phyloP scores from a whole-genome alignment of 2,888 invertebrate genomes.

The Epinotia nisella region DNA sequence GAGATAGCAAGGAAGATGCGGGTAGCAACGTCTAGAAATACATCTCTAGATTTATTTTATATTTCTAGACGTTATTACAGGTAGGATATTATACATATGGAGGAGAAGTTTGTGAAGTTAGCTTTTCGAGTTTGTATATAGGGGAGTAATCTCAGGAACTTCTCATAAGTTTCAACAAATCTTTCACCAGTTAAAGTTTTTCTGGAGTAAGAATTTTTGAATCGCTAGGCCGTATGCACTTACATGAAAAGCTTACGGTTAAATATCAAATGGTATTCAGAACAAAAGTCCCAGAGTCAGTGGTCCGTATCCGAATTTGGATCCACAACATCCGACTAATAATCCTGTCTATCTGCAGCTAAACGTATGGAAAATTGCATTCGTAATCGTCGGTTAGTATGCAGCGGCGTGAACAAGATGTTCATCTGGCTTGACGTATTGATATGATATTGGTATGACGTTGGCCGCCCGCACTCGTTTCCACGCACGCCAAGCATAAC shows the following conservation, averaged over 20 bases:
- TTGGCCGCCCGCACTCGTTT: neutral
- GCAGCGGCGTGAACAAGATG: slow-evolving; percentile 47
- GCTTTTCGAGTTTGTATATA: no score
- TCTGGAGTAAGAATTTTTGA: no score
- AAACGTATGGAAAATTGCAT: neutral
- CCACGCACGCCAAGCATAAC: neutral
- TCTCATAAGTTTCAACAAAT: no score
- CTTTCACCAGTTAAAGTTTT: no score
- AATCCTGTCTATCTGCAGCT: neutral
- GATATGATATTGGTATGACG: neutral
- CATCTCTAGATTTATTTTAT: neutral
- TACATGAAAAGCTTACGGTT: no score
- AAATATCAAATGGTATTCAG: no score
- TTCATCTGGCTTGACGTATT: neutral
- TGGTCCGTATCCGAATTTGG: neutral
- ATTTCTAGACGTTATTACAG: no score
- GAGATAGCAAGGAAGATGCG: neutral
- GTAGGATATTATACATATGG: no score
- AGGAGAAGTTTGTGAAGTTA: no score
- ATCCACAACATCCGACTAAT: neutral
- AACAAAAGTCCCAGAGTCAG: no score
- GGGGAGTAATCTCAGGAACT: no score
- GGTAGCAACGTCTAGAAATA: slow-evolving; percentile 6
- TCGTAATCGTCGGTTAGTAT: slow-evolving; percentile 51
- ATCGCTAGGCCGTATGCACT: no score